Base-by-base conservation (phyloP, 37 sponge, comb jelly and placozoan genomes). In the Petrosia ficiformis region DNA sequence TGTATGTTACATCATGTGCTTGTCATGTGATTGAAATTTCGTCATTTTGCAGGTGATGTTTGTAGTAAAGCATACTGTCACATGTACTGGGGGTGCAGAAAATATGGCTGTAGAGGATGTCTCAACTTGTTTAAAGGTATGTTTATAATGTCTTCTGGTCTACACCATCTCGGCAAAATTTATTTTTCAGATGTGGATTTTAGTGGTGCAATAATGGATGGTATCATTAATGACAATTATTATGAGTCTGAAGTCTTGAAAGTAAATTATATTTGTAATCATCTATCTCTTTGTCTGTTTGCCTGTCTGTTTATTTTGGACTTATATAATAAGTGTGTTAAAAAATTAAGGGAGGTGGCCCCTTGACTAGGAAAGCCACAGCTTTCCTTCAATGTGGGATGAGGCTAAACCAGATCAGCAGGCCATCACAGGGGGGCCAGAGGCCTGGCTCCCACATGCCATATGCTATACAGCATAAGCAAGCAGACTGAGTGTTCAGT, bases 51-150 rank as follows among this genome's bases (percentile, higher is more conserved):
- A 89, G 92, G 94, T 80, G 80, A 59, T 31, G 54, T 89, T 33
- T 95, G 96, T 68, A 26, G 44, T 1, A 43, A 66, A 39, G 25
- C 66, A 1, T 95, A 39, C 57, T 95, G 96, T 63, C 89, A 95
- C 80, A 80, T 85, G 85, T 95, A 95, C 90, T 95, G 93, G 96
- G 82, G 87, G 14, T 95, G 96, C 68, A 40, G 52, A 0, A 77
- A 73, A 52, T 33, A 34, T 0, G 74, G 79, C 43, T 92, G 96
- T 54, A 37, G 29, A 35, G 96, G 96, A 1, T 95, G 96, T 65
- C 77, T 95, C 42, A 74, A 78, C 32, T 69, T 35, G 19, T 95
- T 93, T 61, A 86, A 81, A 81, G 86, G 90, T 89, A 22, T 41
- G 35, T 41, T 22, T 3, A 36, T 67, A 11, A 38, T 31, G 14